These are phyloP conservation scores for Pseudopipra pipra DNA, from an alignment of 2,113 vertebrate species.

Conservation along the genomic window DNA sequence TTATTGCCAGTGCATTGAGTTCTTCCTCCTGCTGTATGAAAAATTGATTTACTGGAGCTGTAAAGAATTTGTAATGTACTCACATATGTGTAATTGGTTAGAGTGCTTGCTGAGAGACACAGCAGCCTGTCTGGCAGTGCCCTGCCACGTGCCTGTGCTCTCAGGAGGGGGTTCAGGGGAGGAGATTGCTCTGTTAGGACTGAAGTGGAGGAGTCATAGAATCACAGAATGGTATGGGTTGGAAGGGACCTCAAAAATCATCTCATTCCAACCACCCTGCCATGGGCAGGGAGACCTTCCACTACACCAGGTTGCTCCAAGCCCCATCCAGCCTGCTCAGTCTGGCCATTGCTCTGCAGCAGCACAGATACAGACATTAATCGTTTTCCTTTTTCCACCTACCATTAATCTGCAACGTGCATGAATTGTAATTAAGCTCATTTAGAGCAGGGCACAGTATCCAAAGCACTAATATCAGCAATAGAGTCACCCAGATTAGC, in stretches of 20 bases:
- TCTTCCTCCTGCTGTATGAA: not conserved
- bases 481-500: not conserved
- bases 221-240: not conserved
- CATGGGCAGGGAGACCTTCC: not conserved
- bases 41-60: not conserved
- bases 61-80: not conserved
- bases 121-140: not conserved
- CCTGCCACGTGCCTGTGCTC: not conserved
- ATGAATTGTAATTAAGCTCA: not conserved
- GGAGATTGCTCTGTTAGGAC: not conserved
- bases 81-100: not conserved
- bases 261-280: not conserved
- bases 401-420: not conserved
- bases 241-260: not conserved
- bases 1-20: not conserved
- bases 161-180: not conserved
- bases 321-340: not conserved
- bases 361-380: not conserved
- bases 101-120: not conserved
- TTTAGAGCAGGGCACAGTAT: not conserved
- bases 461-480: slow-evolving; percentile 25
- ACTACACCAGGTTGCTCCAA: not conserved
- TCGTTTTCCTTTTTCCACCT: not conserved
- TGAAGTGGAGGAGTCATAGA: not conserved
- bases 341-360: not conserved